Evolutionary conservation across 2,113 vertebrate species (phyloP).

Genomic region (Indicator indicator): DNA sequence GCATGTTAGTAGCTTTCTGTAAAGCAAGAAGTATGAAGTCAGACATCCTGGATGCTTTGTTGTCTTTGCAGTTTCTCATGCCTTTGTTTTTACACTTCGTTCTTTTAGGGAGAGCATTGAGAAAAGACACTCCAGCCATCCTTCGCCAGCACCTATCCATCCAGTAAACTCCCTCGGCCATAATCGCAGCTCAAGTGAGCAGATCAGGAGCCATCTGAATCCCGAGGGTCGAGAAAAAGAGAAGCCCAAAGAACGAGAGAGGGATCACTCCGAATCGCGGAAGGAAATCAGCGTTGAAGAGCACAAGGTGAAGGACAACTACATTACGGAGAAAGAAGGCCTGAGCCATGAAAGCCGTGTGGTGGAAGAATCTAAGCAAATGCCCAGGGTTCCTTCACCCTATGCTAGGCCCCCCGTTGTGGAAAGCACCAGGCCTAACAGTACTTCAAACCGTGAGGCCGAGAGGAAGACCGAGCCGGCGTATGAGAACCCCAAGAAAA

Average conservation of each 20-base stretch:
- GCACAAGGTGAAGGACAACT: constrained; percentile 92
- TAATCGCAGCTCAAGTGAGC: constrained; percentile 82
- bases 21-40: background rate
- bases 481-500: constrained; percentile 90
- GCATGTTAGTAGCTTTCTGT: background rate
- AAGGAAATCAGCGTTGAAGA: constrained; percentile 88
- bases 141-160: constrained; percentile 88
- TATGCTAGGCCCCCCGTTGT: constrained; percentile 80
- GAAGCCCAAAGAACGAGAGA: constrained; percentile 86
- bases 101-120: constrained; percentile 87
- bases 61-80: constrained; percentile 2
- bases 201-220: constrained; percentile 83
- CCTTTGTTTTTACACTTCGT: constrained; percentile 18
- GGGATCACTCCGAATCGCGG: constrained; percentile 88
- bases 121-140: constrained; percentile 91
- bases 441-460: constrained; percentile 84
- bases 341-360: constrained; percentile 83
- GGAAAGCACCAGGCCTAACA: constrained; percentile 79
- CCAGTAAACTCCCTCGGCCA: constrained; percentile 85
- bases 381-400: constrained; percentile 86
- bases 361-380: constrained; percentile 86
- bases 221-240: constrained; percentile 88
- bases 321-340: constrained; percentile 86
- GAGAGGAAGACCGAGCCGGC: constrained; percentile 87
- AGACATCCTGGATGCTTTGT: background rate